phyloP scores from a whole-genome alignment of 1,140 invertebrate genomes.

The Ctenoplectra terminalis region DNA sequence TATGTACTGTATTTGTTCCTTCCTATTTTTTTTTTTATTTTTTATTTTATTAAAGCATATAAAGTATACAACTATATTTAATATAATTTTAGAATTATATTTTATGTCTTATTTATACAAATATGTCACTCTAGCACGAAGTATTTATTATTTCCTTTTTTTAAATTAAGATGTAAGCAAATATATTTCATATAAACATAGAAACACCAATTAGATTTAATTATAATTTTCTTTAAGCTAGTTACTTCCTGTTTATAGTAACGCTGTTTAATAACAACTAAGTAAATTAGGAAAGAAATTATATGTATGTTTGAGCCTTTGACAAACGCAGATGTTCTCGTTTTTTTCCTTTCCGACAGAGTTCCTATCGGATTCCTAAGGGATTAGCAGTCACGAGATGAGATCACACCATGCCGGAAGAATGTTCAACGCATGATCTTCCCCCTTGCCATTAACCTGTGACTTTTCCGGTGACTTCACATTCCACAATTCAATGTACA shows the following conservation, averaged over 20 bases:
- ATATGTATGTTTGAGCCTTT: neutral
- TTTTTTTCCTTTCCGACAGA: constrained; percentile 10
- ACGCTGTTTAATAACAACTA: neutral
- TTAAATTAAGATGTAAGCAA: too few species aligned
- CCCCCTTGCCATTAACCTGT: neutral
- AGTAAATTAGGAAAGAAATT: constrained; percentile 14
- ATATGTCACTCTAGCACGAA: too few species aligned
- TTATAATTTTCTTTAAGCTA: too few species aligned
- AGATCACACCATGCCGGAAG: constrained; percentile 26
- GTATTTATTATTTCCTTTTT: too few species aligned
- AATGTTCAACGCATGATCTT: constrained; percentile 6
- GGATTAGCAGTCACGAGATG: constrained; percentile 49
- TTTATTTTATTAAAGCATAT: too few species aligned
- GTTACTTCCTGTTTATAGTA: neutral
- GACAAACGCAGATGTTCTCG: constrained; percentile 20
- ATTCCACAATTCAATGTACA: neutral
- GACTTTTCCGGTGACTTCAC: neutral
- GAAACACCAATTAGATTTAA: too few species aligned
- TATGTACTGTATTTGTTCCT: too few species aligned
- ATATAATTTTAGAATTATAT: too few species aligned
- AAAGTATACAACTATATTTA: too few species aligned
- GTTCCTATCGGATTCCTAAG: constrained; percentile 55
- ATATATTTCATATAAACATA: too few species aligned
- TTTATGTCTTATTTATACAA: too few species aligned
- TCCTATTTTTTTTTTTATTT: too few species aligned